Percentiles rank a stretch among this genome's conserved stretches.
Evolutionary conservation across 2,113 vertebrate genomes (phyloP).

Genomic region (Leptocoma aspasia): DNA sequence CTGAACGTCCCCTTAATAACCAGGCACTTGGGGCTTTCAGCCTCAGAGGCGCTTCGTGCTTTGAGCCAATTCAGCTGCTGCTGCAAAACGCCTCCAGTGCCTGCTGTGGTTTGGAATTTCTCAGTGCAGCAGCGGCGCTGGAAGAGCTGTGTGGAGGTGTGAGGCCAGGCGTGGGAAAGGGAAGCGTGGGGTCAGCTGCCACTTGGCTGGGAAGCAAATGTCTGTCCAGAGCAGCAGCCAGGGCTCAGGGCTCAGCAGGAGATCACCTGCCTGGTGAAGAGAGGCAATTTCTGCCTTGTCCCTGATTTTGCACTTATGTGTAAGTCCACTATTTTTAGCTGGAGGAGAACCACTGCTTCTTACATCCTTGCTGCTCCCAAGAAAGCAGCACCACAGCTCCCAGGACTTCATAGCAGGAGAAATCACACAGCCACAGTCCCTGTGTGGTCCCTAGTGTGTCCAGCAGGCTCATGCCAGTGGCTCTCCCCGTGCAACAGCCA

Average conservation of each 20-base stretch:
- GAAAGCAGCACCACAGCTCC: neutral
- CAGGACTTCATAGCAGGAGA: neutral
- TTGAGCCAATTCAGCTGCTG: constrained; percentile 9
- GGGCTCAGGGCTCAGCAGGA: neutral
- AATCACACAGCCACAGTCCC: neutral
- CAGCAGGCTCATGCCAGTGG: rapidly evolving
- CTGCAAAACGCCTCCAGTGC: neutral
- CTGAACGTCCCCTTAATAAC: neutral
- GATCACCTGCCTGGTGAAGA: neutral
- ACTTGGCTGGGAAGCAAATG: neutral
- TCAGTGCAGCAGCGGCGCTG: neutral
- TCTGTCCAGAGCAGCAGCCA: neutral
- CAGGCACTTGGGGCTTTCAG: neutral
- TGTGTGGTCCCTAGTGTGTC: rapidly evolving
- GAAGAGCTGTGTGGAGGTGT: neutral
- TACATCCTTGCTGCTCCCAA: neutral
- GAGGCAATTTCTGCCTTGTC: neutral
- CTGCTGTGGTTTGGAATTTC: neutral
- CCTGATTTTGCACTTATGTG: rapidly evolving
- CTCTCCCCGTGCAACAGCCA: neutral
- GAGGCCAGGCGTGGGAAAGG: constrained; percentile 7
- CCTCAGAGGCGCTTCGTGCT: neutral
- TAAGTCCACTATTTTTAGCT: neutral
- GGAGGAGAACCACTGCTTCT: neutral
- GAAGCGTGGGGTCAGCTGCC: neutral